Base-by-base conservation (phyloP, 2,888 invertebrate genomes). In the Leptarthrus brevirostris region DNA sequence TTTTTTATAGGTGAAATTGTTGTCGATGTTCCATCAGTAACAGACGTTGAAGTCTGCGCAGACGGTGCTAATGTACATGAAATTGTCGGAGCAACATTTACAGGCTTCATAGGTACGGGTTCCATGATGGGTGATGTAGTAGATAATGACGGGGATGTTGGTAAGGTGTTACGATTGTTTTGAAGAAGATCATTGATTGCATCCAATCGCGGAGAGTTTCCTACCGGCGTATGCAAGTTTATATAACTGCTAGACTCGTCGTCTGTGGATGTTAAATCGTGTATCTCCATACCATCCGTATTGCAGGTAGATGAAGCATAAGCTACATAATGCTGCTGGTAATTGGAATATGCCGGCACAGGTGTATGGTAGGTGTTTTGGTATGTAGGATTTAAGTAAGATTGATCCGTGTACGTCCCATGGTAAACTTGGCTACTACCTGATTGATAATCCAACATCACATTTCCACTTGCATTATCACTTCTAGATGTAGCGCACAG, bases 131-230 rank as follows among this genome's bases (percentile, higher is more conserved):
- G 5, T n/a, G 22, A 14, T 6, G 44, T 14, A 12, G 40, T 12
- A 10, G 69, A 22, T 12, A 72, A 20, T 52, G 74, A 36, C 6
- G 75, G 54, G 3, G 83, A 81, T 40, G 81, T 79, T n/a, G 82
- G 81, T 16, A 83, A 22, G 4, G 54, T 81, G 77, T 80, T 84
- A 2, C 84, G 82, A 81, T 82, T 84, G 74, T 82, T 83, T 74
- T 83, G 83, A 66, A 85, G 74, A 72, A 84, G 79, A 80, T 85
- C 82, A 76, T 84, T 83, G 30, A 85, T 83, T 76, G 82, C 83
- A n/a, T 83, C 82, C 16, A 84, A 76, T 54, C 83, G 81, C 53
- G 82, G 80, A 73, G 83, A 83, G 75, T 83, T 83, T 75, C 80
- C 78, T 52, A 80, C 78, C 26, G 83, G 81, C 20, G 83, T 77